Evolutionary conservation across 2,113 vertebrate genomes (phyloP), one percentile per base, ranked within the genome.

Genomic region (Boleophthalmus pectinirostris): DNA sequence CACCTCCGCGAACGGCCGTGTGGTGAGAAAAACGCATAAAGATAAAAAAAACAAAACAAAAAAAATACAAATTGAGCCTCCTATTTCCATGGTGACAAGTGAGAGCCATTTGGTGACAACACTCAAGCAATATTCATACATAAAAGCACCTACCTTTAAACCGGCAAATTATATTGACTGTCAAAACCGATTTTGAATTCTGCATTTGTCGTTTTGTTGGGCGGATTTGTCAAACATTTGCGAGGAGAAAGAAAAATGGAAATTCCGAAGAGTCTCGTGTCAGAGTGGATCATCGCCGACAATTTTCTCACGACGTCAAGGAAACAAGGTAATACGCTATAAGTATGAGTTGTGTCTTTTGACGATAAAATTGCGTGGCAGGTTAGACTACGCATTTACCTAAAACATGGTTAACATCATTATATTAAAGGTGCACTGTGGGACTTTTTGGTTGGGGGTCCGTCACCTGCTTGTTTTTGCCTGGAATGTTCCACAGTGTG

Each of bases 71-170:
- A 86, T 81, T 77, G 85, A 74, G 33, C 78, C 74, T 38, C 71
- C 56, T 79, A 75, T 75, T 63, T 14, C 56, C 23, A 5, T 2
- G 65, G 64, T 89, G 90, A 87, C 82, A 86, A 76, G 91, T 90
- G 80, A 90, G 82, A 83, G 84, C 81, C 82, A 69, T 85, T 80
- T 83, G 63, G 69, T 54, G 73, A 85, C 79, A 88, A 89, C 81
- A 89, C 80, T 14, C 61, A 53, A 43, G 21, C 4, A 67, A 68
- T 43, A 64, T 33, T 51, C 8, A 60, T 47, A 43, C 25, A 20
- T 66, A 4, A 69, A 72, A 79, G 45, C 84, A 85, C 85, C 85
- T 89, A 83, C 83, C 79, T 47, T 1, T 0, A 60, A 47, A 25
- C 29, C 58, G 68, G 57, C 49, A 45, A 81, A 57, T 81, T 61